A percentile compares a stretch with the other conserved stretches of the same genome.
These are phyloP conservation scores for Phragmatobia fuliginosa DNA, from an alignment of 2,888 invertebrate species.

Conservation along the genomic window DNA sequence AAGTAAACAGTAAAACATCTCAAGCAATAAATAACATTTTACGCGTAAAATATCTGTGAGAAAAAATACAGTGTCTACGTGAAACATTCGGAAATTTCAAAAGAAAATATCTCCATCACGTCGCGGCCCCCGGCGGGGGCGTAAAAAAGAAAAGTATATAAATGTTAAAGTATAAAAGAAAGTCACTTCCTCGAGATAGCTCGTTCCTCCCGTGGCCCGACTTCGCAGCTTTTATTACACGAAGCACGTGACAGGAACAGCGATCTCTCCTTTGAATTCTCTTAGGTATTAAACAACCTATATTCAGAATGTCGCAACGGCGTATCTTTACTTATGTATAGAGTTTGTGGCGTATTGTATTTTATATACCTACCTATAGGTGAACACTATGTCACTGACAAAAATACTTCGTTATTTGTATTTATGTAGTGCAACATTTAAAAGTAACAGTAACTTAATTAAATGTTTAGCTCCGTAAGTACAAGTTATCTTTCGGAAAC, in stretches of 20 bases:
- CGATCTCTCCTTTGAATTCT: constrained; percentile 68
- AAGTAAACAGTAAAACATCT: constrained; percentile 22
- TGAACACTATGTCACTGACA: neutral
- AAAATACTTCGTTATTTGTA: neutral
- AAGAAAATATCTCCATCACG: constrained; percentile 65
- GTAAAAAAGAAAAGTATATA: constrained; percentile 74
- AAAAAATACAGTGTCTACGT: constrained; percentile 37
- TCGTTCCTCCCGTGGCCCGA: constrained; percentile 64
- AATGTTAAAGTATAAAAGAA: constrained; percentile 77
- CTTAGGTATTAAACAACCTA: constrained; percentile 57
- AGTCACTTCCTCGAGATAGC: constrained; percentile 74
- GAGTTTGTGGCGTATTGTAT: constrained; percentile 4
- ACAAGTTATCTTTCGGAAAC: no score
- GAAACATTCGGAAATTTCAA: constrained; percentile 47
- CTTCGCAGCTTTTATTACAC: constrained; percentile 72
- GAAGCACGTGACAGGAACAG: constrained; percentile 75
- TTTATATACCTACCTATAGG: neutral
- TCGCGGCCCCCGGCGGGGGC: constrained; percentile 66
- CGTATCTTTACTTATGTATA: constrained; percentile 11
- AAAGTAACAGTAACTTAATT: neutral
- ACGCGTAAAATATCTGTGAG: constrained; percentile 45
- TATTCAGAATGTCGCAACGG: constrained; percentile 34
- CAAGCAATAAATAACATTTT: constrained; percentile 46
- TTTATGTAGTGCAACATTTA: neutral
- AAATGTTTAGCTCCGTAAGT: no score